Conservation (phyloP, 2,113 vertebrate genomes). For the Ceyx cyanopectus region DNA sequence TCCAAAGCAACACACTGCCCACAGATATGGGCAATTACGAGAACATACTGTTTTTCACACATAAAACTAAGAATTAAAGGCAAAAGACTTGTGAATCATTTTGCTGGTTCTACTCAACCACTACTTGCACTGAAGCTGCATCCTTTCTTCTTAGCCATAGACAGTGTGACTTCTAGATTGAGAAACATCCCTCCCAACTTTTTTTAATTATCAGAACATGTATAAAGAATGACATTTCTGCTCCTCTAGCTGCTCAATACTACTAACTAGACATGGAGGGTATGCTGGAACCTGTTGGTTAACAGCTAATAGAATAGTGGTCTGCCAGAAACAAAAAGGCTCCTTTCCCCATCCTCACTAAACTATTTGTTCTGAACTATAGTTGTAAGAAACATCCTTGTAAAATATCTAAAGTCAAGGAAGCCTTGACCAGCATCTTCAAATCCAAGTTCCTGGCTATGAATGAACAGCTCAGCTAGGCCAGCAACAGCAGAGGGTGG, state of each 20-base stretch:
- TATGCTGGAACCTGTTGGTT: background rate
- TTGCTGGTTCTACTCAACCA: background rate
- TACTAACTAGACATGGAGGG: background rate
- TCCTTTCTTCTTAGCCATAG: background rate
- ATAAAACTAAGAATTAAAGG: background rate
- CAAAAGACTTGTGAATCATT: background rate
- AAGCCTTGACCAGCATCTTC: background rate
- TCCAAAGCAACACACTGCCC: background rate
- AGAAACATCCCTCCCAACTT: background rate
- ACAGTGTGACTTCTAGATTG: background rate
- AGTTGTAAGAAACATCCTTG: background rate
- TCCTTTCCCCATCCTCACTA: background rate
- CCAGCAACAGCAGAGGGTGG: background rate
- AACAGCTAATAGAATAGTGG: background rate
- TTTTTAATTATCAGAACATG: background rate
- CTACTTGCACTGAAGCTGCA: rapidly evolving
- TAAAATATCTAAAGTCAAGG: background rate
- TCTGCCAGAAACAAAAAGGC: background rate
- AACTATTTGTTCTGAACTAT: background rate
- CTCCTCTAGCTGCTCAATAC: background rate
- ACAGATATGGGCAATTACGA: background rate
- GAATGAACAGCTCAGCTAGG: background rate
- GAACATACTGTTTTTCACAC: background rate
- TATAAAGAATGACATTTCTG: background rate
- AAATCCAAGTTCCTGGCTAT: background rate